Conservation (phyloP, 2,113 vertebrate species). For the Thymallus thymallus region DNA sequence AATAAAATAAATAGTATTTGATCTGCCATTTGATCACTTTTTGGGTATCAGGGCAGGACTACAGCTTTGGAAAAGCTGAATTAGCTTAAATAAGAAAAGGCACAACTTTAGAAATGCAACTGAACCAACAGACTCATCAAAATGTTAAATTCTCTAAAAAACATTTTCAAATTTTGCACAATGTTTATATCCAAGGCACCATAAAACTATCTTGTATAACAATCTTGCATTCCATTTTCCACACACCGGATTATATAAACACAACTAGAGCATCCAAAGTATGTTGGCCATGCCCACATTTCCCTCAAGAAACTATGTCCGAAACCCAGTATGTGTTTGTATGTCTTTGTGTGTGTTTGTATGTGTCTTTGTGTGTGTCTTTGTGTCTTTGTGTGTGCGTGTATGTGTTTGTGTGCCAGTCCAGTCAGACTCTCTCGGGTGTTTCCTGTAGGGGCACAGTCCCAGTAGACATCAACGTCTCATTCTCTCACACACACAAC, state of each 20-base stretch:
- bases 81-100: neutral
- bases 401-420: too few species aligned
- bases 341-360: too few species aligned
- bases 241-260: conserved; percentile 54
- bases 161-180: neutral
- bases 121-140: neutral
- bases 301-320: conserved; percentile 58
- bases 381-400: too few species aligned
- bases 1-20: neutral
- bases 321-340: conserved; percentile 14
- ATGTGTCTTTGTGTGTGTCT: too few species aligned
- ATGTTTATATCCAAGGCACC: conserved; percentile 40
- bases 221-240: conserved; percentile 38
- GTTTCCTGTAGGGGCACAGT: conserved; percentile 34
- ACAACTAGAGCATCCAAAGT: conserved; percentile 56
- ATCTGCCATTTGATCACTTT: neutral
- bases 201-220: conserved; percentile 51
- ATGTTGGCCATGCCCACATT: conserved; percentile 41
- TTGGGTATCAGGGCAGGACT: neutral
- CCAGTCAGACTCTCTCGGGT: conserved; percentile 15
- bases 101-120: neutral
- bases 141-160: neutral
- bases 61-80: neutral
- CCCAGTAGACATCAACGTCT: conserved; percentile 1
- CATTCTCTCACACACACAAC: neutral